phyloP scores from a whole-genome alignment of 2,113 vertebrate genomes.

The Rhodinocichla rosea region DNA sequence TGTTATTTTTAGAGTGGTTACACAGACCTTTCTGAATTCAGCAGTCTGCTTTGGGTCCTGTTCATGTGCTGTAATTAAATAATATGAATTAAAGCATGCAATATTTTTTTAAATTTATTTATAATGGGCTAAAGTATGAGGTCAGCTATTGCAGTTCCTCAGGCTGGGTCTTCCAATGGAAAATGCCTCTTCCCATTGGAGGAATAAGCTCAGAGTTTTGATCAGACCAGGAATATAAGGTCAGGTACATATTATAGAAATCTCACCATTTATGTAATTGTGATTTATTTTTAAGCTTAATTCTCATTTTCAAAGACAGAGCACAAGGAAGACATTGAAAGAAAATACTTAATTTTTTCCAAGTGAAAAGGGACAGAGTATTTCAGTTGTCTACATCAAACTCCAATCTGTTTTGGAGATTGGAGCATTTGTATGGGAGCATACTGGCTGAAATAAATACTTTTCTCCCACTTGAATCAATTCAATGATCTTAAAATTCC shows the following conservation, averaged over 20 bases:
- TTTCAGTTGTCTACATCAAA: background rate
- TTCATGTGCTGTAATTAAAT: background rate
- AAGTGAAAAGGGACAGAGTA: background rate
- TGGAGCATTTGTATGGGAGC: background rate
- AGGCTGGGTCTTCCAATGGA: background rate
- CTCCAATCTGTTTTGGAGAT: background rate
- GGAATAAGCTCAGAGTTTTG: background rate
- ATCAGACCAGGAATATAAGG: background rate
- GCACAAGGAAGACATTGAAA: background rate
- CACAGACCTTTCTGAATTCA: background rate
- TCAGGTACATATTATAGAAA: background rate
- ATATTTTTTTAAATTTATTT: background rate
- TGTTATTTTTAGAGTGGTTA: background rate
- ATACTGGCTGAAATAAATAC: background rate
- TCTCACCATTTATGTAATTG: background rate
- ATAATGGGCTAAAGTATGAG: background rate
- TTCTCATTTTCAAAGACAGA: background rate
- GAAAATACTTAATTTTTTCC: background rate
- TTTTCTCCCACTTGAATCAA: background rate
- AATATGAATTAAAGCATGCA: background rate
- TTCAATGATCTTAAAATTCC: background rate
- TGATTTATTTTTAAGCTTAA: background rate
- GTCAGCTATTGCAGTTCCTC: background rate
- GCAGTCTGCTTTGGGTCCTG: background rate
- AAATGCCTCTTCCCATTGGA: background rate